These are phyloP conservation scores for Spisula solida DNA, from an alignment of 2,888 invertebrate genomes.

Conservation along the genomic window DNA sequence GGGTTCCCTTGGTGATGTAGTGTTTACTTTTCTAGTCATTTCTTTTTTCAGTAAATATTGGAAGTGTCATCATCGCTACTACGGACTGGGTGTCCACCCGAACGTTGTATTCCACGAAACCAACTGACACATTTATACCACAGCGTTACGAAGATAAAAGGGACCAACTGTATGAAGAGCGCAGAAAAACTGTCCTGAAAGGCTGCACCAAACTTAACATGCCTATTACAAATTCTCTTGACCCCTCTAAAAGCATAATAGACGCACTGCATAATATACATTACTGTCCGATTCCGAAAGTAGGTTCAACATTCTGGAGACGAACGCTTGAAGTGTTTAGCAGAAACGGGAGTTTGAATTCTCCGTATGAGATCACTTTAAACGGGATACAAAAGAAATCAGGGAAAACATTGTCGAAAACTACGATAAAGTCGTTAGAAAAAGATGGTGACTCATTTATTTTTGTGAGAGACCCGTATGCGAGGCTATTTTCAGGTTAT, in stretches of 20 bases:
- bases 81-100: no score
- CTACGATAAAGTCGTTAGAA: not conserved
- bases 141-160: not conserved
- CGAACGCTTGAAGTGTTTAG: constrained; percentile 14
- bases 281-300: constrained; percentile 39
- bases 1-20: no score
- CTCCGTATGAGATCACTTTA: constrained; percentile 29
- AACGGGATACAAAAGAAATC: not conserved
- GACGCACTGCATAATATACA: constrained; percentile 27
- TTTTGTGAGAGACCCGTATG: constrained; percentile 54
- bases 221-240: not conserved
- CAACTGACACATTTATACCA: no score
- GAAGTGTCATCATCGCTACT: no score
- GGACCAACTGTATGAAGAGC: not conserved
- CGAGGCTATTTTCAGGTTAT: constrained; percentile 48
- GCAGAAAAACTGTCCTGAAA: not conserved
- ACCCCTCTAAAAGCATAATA: not conserved
- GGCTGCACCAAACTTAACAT: not conserved
- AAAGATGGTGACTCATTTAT: constrained; percentile 36
- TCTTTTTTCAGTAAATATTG: no score
- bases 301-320: constrained; percentile 44
- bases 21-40: no score
- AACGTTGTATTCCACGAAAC: no score
- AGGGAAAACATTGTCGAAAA: not conserved
- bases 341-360: constrained; percentile 2